Evolutionary conservation across 2,888 invertebrate species (phyloP), one percentile per base, ranked within the genome.

Genomic region (Drosophila mimica): DNA sequence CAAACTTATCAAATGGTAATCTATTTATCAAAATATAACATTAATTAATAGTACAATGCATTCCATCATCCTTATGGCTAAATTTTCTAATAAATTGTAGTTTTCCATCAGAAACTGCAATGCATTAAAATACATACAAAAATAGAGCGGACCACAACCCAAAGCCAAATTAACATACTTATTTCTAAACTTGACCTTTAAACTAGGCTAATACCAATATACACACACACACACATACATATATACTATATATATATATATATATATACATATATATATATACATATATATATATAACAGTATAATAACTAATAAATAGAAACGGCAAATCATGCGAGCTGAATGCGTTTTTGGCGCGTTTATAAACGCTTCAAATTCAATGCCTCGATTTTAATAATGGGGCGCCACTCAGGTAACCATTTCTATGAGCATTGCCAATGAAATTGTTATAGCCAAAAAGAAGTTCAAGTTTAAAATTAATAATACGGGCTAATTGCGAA

Each of bases 391-490:
- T 69, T 43, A 49, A 61, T 60, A 61, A 64, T 63, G 46, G 57
- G 48, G 15, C 46, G 40, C 56, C 57, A 51, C 43, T 57, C 28
- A 28, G 57, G n/a, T 25, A 48, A 53, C 11, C 54, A 69, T 69
- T 65, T 63, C 62, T 56, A 69, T 63, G 38, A 34, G 49, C 20
- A 79, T 40, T 57, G 36, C 53, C 69, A 80, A 76, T 70, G 63
- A 70, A 80, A 75, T 64, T 76, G 54, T 59, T 70, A 40, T 53
- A 38, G 54, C 61, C 48, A 54, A 71, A 66, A 73, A 69, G 43
- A 78, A 85, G 88, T 85, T 89, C 88, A 85, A 88, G 85, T 89
- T 88, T 76, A 88, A 76, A 73, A 52, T 60, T 79, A 89, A 87
- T 89, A 87, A 87, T 76, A 71, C 84, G 59, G 79, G 84, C 88